Evolutionary conservation across 2,113 vertebrate genomes (phyloP), one percentile per base, ranked within the genome.

Genomic region (Microtus pennsylvanicus): DNA sequence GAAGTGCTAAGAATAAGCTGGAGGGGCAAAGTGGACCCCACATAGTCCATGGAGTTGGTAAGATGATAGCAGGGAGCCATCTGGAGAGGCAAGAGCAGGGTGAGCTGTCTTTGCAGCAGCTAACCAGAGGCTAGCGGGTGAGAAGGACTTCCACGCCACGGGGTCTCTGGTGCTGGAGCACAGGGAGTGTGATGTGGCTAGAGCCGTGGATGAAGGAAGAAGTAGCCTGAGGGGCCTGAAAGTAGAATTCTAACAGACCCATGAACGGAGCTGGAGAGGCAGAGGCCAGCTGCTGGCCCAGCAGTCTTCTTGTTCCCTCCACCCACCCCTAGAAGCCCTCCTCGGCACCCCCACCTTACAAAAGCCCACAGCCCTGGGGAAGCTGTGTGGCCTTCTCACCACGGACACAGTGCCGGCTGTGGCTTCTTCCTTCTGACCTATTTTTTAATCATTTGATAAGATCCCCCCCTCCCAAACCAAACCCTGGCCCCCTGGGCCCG

Each of bases 361-460:
- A 10, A 75, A 85, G 85, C 86, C 91, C 9, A 1, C 81, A 88
- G 95, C 97, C 88, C 89, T 72, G 35, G 92, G 92, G 95, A 89
- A 92, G 90, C 70, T 61, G 4, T 93, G 26, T 67, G 93, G 83
- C 38, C 1, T 89, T 95, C 94, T 95, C 92, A 92, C 94, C 81
- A 42, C 9, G 28, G 87, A 85, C 93, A 83, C 89, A 78, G 38
- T 87, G 95, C 72, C 38, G 50, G 96, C 96, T 94, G 95, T n/a
- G 17, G 72, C 93, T 94, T 96, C 94, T 97, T 98, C 95, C 90
- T 91, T 96, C 96, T 98, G 97, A 97, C 97, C 97, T 97, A 97
- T 94, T 98, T 98, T 98, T 97, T 92, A 97, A 97, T 96, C 97
- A 97, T 96, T 97, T 96, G 92, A 96, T 97, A 96, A 94, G 95